These are phyloP conservation scores for Dasysyrphus albostriatus DNA, from an alignment of 2,888 invertebrate species.

Conservation along the genomic window DNA sequence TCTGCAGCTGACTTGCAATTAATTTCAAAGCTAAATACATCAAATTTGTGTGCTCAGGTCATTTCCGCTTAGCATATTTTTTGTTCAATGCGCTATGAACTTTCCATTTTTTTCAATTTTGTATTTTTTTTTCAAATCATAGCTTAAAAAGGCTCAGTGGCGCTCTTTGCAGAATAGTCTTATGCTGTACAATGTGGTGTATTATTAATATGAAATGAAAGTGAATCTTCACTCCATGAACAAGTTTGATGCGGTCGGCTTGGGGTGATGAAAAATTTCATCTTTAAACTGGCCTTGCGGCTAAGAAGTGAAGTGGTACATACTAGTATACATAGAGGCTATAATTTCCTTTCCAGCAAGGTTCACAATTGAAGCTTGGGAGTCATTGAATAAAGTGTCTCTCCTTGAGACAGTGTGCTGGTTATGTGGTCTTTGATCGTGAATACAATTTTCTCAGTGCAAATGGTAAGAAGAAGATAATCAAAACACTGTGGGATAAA, in stretches of 20 bases:
- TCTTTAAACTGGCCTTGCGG: conserved; percentile 48
- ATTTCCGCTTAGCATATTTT: conserved; percentile 21
- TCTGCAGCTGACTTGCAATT: conserved; percentile 25
- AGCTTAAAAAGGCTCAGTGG: neutral
- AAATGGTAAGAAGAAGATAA: conserved; percentile 9
- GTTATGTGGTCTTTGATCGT: conserved; percentile 32
- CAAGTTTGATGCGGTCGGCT: conserved; percentile 32
- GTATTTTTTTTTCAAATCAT: neutral
- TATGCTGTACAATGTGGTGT: conserved; percentile 3
- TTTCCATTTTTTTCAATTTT: conserved; percentile 46
- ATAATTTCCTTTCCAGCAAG: conserved; percentile 27
- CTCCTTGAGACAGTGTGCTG: conserved; percentile 27
- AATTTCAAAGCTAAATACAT: conserved; percentile 5
- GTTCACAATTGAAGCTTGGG: neutral
- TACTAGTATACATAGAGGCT: conserved; percentile 9
- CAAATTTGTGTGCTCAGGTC: neutral
- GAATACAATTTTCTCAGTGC: conserved; percentile 15
- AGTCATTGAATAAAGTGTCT: conserved; percentile 16
- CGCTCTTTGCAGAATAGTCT: neutral
- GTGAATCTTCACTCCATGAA: conserved; percentile 59
- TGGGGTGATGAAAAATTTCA: neutral
- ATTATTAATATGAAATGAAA: conserved; percentile 48
- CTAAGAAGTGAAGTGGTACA: conserved; percentile 34
- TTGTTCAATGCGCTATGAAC: conserved; percentile 17
- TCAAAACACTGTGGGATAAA: neutral